phyloP scores from a whole-genome alignment of 1,140 invertebrate species.

The Acromyrmex charruanus region DNA sequence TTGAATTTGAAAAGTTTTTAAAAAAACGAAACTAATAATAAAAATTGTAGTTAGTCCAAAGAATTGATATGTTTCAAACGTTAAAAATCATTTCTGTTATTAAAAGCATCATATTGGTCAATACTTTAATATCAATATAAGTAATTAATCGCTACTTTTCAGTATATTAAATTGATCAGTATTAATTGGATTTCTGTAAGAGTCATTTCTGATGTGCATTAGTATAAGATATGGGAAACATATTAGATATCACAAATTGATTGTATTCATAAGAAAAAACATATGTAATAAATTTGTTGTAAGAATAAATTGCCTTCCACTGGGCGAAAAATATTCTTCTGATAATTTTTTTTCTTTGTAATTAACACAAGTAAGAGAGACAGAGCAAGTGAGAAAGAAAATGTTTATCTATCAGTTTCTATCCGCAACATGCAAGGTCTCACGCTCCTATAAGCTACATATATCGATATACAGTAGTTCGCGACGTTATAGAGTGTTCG shows the following conservation, averaged over 20 bases:
- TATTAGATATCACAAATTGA: neutral
- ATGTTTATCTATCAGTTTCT: constrained; percentile 40
- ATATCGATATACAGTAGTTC: constrained; percentile 10
- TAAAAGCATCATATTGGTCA: too few species aligned
- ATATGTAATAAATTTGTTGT: neutral
- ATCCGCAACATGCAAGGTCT: constrained; percentile 51
- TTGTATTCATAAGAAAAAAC: neutral
- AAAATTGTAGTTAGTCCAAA: too few species aligned
- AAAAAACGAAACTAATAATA: too few species aligned
- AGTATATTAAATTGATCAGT: too few species aligned
- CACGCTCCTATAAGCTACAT: constrained; percentile 15
- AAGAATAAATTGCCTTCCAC: neutral
- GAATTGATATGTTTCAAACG: too few species aligned
- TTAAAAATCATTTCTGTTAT: too few species aligned
- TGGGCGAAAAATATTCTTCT: neutral
- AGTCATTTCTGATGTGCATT: neutral
- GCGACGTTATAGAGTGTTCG: constrained; percentile 30
- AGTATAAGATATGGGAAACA: neutral
- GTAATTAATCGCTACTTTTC: too few species aligned
- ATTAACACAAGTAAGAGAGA: constrained; percentile 5
- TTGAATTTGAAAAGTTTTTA: too few species aligned
- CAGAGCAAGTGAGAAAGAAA: neutral
- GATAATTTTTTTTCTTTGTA: constrained; percentile 1
- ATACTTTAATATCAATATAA: too few species aligned
- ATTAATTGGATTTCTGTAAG: too few species aligned